Percentiles rank a stretch among this genome's conserved stretches.
Evolutionary conservation across 2,797 vertebrate species (phyloP).

Genomic region (Nyctalus aviator): DNA sequence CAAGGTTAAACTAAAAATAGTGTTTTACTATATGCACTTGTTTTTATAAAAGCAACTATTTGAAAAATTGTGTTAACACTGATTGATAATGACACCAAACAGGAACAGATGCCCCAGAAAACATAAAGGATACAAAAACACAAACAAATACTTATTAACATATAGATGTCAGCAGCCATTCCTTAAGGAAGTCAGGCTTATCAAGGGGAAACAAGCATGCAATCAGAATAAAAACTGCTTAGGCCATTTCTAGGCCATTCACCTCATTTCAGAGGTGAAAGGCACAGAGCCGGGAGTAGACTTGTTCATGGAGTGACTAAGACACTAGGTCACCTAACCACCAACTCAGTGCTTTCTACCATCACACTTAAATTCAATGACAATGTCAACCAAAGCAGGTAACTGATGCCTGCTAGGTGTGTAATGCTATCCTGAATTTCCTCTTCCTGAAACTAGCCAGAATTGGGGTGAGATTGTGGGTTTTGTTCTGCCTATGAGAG

Average conservation of each 20-base stretch:
- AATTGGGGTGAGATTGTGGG: not conserved
- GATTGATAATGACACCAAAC: not conserved
- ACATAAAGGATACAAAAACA: not conserved
- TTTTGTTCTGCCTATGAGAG: not conserved
- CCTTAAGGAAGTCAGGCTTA: not conserved
- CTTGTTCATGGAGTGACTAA: not conserved
- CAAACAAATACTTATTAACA: not conserved
- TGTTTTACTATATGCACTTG: conserved; percentile 8
- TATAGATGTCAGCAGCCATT: not conserved
- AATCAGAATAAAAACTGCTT: not conserved
- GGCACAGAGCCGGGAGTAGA: not conserved
- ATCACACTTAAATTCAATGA: not conserved
- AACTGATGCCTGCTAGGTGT: not conserved
- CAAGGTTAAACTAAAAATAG: conserved; percentile 36
- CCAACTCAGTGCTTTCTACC: not conserved
- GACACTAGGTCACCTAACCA: not conserved
- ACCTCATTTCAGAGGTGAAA: conserved; percentile 18
- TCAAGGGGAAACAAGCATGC: not conserved
- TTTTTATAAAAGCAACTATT: conserved; percentile 39
- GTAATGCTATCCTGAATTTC: not conserved
- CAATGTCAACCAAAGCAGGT: not conserved
- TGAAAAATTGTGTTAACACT: conserved; percentile 20
- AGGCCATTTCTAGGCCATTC: not conserved
- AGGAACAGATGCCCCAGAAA: conserved; percentile 17
- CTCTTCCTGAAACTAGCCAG: conserved; percentile 55